phyloP scores from a whole-genome alignment of 2,113 vertebrate species.

The Theristicus caerulescens region DNA sequence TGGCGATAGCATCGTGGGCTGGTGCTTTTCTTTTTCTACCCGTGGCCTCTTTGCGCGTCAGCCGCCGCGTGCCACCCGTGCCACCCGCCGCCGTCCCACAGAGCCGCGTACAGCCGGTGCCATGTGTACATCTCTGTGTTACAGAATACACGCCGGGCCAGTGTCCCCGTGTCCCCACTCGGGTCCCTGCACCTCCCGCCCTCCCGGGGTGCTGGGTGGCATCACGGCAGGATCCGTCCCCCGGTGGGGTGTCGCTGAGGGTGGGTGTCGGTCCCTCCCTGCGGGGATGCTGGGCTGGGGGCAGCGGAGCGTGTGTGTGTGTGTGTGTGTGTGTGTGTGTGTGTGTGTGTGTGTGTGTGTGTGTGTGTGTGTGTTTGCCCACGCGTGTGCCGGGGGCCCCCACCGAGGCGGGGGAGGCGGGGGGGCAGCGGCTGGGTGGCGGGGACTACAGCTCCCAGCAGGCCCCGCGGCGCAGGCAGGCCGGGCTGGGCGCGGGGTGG shows the following conservation, averaged over 20 bases:
- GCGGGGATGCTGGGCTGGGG: not conserved
- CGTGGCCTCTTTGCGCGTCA: not conserved
- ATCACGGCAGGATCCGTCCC: not conserved
- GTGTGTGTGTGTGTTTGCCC: not conserved
- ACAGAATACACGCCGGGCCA: constrained; percentile 21
- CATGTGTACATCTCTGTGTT: constrained; percentile 32
- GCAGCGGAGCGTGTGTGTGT: too few species aligned
- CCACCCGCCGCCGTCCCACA: not conserved
- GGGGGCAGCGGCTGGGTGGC: too few species aligned
- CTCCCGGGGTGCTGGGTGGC: not conserved
- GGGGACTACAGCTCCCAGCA: not conserved
- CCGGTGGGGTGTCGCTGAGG: not conserved
- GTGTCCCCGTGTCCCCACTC: not conserved
- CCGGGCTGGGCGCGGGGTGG: too few species aligned
- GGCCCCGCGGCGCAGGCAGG: not conserved
- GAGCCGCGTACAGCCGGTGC: constrained; percentile 19
- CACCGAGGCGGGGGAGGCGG: not conserved
- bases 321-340: too few species aligned
- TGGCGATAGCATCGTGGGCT: constrained; percentile 14
- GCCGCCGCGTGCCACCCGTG: not conserved
- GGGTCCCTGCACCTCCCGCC: not conserved
- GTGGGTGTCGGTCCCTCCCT: not conserved
- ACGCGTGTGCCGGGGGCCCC: not conserved
- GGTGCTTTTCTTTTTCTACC: not conserved
- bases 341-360: too few species aligned